These are phyloP conservation scores for Stenurella melanura DNA, from an alignment of 2,888 invertebrate genomes.

Conservation along the genomic window DNA sequence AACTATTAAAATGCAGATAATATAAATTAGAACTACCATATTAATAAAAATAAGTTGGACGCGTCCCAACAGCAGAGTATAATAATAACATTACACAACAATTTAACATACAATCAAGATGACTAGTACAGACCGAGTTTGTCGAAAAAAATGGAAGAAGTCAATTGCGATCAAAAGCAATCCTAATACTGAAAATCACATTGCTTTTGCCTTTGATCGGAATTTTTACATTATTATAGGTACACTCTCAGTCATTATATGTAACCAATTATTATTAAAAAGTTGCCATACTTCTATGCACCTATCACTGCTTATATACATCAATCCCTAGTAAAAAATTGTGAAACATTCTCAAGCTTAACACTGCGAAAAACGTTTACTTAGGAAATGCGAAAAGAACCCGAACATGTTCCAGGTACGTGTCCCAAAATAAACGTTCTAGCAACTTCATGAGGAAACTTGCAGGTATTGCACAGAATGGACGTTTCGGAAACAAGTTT, in stretches of 20 bases:
- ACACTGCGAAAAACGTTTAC: background rate
- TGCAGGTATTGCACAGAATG: slow-evolving; percentile 30
- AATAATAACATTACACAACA: slow-evolving; percentile 69
- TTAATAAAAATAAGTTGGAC: slow-evolving; percentile 56
- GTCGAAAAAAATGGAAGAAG: slow-evolving; percentile 59
- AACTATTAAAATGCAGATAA: slow-evolving; percentile 59
- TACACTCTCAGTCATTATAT: slow-evolving; percentile 64
- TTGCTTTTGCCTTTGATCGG: slow-evolving; percentile 63
- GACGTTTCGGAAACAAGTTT: slow-evolving; percentile 3
- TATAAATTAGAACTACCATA: slow-evolving; percentile 58
- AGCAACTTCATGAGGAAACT: slow-evolving; percentile 1
- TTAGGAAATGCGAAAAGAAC: background rate
- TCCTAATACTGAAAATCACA: slow-evolving; percentile 61
- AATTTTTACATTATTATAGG: slow-evolving; percentile 55
- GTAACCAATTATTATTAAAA: slow-evolving; percentile 61
- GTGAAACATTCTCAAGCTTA: slow-evolving; percentile 33
- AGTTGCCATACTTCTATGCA: slow-evolving; percentile 63
- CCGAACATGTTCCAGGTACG: background rate
- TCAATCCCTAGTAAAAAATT: slow-evolving; percentile 42
- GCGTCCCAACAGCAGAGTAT: slow-evolving; percentile 59
- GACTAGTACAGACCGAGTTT: slow-evolving; percentile 72
- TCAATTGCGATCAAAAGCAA: slow-evolving; percentile 58
- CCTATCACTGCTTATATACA: slow-evolving; percentile 55
- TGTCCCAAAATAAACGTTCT: slow-evolving; percentile 26
- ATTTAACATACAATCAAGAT: slow-evolving; percentile 72